phyloP scores from a whole-genome alignment of 1,140 invertebrate species.

The Caenorhabditis tropicalis region DNA sequence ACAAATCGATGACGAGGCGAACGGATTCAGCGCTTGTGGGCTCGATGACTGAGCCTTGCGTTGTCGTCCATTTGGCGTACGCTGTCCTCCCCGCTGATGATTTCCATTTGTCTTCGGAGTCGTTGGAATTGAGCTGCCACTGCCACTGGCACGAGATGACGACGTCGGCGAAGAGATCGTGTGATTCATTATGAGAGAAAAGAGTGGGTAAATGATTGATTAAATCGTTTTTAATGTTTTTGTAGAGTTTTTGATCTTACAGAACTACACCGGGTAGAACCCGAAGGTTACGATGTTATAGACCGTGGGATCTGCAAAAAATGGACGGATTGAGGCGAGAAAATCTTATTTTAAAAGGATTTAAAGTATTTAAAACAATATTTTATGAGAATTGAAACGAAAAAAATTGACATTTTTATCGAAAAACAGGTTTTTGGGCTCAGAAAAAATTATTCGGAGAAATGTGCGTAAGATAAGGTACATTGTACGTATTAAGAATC shows the following conservation, averaged over 20 bases:
- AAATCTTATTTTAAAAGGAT: no score
- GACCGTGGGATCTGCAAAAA: conserved; percentile 34
- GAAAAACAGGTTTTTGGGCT: background rate
- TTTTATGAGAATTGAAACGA: background rate
- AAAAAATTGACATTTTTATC: background rate
- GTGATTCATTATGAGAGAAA: background rate
- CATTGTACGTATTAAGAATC: background rate
- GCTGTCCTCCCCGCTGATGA: background rate
- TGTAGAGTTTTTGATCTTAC: conserved; percentile 28
- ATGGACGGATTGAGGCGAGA: background rate
- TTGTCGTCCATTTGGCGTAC: background rate
- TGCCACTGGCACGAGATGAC: background rate
- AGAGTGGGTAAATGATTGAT: background rate
- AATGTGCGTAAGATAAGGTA: background rate
- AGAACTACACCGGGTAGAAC: conserved; percentile 31
- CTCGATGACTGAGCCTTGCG: conserved; percentile 25
- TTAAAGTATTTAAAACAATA: background rate
- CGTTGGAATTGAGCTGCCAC: background rate
- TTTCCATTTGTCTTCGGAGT: background rate
- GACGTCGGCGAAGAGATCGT: background rate
- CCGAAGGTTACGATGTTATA: conserved; percentile 37
- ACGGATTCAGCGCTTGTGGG: background rate
- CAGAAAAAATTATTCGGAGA: background rate
- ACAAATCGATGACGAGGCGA: conserved; percentile 5
- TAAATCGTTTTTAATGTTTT: background rate